Conservation (phyloP, 2,888 invertebrate species). For the Neria commutata region DNA sequence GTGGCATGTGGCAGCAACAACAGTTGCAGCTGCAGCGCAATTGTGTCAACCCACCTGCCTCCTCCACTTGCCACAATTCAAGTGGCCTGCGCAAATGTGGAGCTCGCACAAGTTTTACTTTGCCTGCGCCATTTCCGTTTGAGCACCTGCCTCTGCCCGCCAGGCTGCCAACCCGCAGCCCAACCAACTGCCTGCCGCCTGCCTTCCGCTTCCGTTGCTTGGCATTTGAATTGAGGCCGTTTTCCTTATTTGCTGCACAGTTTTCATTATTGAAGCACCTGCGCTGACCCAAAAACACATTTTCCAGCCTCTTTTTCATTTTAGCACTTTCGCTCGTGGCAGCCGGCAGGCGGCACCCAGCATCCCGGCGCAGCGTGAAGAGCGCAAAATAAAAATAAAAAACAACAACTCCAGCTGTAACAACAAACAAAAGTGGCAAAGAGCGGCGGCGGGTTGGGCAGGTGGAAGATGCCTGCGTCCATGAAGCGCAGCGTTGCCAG, state of each 20-base stretch:
- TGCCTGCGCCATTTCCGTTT: constrained; percentile 41
- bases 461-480: too few relatives aligned
- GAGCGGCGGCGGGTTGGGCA: not conserved
- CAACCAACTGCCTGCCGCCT: constrained; percentile 26
- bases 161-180: too few relatives aligned
- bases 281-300: constrained; percentile 58
- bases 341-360: not conserved
- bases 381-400: constrained; percentile 11
- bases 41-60: not conserved
- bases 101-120: too few relatives aligned
- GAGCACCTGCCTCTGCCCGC: constrained; percentile 44
- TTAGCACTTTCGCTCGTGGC: constrained; percentile 53
- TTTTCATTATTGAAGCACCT: constrained; percentile 28
- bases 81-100: too few relatives aligned
- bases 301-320: constrained; percentile 48
- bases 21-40: constrained; percentile 8
- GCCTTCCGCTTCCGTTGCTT: constrained; percentile 28
- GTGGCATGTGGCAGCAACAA: constrained; percentile 23
- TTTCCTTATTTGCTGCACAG: constrained; percentile 17
- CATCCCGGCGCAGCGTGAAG: not conserved
- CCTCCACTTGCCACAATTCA: not conserved
- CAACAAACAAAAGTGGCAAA: not conserved
- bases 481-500: too few relatives aligned
- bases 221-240: constrained; percentile 27
- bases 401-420: too few relatives aligned